Conservation (phyloP, 1,140 invertebrate genomes). For the Argopecten irradians region DNA sequence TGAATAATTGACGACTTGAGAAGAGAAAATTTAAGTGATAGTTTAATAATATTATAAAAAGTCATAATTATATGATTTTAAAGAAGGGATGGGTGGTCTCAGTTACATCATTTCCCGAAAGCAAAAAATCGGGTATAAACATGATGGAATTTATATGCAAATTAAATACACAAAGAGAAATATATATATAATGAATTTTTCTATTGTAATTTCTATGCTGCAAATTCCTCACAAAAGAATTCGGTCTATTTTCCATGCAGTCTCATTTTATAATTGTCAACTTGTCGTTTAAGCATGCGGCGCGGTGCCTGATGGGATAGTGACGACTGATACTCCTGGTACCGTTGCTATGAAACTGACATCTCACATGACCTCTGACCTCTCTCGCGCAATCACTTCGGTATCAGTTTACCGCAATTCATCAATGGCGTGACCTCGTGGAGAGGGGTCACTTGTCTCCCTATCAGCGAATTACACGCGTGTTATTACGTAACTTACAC, state of each 20-base stretch:
- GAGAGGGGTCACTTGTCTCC: background rate
- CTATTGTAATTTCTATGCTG: no score
- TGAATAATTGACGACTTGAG: no score
- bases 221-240: background rate
- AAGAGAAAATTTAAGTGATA: no score
- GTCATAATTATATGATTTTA: no score
- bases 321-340: background rate
- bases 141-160: no score
- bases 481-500: background rate
- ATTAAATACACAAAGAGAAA: no score
- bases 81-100: no score
- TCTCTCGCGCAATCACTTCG: background rate
- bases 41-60: no score
- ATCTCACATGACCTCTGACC: background rate
- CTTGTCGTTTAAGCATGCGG: background rate
- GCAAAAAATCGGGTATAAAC: no score
- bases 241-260: background rate
- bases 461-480: conserved; percentile 8
- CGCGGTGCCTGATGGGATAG: background rate
- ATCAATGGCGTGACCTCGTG: background rate
- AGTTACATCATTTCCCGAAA: no score
- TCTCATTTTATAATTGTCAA: background rate
- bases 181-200: no score
- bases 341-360: conserved; percentile 14
- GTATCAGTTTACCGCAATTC: conserved; percentile 14